These are phyloP conservation scores for Sceliomorpha sp. DNA, from an alignment of 2,888 invertebrate species.

Conservation along the genomic window DNA sequence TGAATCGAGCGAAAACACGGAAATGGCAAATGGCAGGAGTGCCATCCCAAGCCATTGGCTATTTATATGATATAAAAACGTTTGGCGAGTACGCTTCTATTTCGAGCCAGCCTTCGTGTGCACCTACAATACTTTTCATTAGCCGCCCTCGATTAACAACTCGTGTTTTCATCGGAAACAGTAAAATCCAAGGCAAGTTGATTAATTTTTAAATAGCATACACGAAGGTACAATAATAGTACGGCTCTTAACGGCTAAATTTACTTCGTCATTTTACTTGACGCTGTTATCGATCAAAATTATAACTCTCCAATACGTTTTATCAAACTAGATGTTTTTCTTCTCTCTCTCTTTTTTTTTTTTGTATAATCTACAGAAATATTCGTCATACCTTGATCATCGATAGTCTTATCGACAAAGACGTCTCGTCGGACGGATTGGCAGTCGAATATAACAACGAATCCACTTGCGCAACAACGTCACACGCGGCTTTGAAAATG, in stretches of 20 bases:
- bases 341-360: too few species aligned
- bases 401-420: conserved; percentile 84
- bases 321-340: too few species aligned
- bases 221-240: too few species aligned
- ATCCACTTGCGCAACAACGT: conserved; percentile 77
- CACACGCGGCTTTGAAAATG: conserved; percentile 68
- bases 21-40: conserved; percentile 28
- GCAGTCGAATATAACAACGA: conserved; percentile 84
- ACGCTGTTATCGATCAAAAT: too few species aligned
- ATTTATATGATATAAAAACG: conserved; percentile 45
- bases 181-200: too few species aligned
- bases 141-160: too few species aligned
- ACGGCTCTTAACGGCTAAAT: too few species aligned
- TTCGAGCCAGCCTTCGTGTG: conserved; percentile 27
- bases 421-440: conserved; percentile 85
- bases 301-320: too few species aligned
- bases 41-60: conserved; percentile 36
- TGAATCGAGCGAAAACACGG: conserved; percentile 23
- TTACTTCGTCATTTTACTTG: too few species aligned
- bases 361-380: too few species aligned
- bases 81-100: conserved; percentile 30
- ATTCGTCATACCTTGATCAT: conserved; percentile 83
- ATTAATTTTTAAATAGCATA: too few species aligned
- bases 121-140: conserved; percentile 19
- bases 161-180: too few species aligned